phyloP scores from a whole-genome alignment of 2,113 vertebrate genomes.

The Microtus oregoni region DNA sequence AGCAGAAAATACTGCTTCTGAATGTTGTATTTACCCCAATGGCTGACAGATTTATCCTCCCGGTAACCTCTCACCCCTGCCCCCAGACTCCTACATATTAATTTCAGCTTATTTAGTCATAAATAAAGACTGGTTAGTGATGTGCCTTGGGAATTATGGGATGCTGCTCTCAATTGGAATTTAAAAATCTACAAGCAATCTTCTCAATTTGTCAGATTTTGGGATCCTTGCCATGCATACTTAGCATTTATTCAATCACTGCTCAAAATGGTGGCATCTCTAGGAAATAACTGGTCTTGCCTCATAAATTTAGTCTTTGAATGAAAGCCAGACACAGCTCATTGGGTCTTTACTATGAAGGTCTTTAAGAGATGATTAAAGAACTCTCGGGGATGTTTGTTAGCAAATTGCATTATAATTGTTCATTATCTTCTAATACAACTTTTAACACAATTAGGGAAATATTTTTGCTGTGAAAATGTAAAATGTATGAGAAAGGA shows the following conservation, averaged over 20 bases:
- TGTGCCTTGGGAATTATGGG: constrained; percentile 73
- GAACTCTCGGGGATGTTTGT: constrained; percentile 63
- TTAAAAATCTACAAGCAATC: constrained; percentile 74
- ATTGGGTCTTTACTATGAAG: constrained; percentile 63
- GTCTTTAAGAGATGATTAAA: constrained; percentile 47
- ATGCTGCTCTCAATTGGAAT: constrained; percentile 72
- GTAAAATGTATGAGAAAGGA: constrained; percentile 53
- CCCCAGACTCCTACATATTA: constrained; percentile 35
- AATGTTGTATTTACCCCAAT: constrained; percentile 64
- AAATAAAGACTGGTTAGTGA: constrained; percentile 71
- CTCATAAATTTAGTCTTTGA: constrained; percentile 75
- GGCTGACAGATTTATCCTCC: constrained; percentile 65
- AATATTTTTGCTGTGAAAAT: constrained; percentile 76
- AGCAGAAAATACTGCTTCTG: constrained; percentile 58
- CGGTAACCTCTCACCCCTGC: constrained; percentile 56
- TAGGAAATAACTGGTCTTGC: constrained; percentile 69
- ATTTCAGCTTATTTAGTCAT: constrained; percentile 65
- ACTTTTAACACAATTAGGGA: constrained; percentile 73
- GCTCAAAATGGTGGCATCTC: constrained; percentile 66
- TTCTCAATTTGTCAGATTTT: constrained; percentile 77
- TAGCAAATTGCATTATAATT: constrained; percentile 74
- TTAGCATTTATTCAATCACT: constrained; percentile 69
- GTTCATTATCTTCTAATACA: constrained; percentile 78
- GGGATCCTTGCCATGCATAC: constrained; percentile 63
- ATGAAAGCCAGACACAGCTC: constrained; percentile 67